phyloP scores from a whole-genome alignment of 2,888 invertebrate genomes.

The Hymenopus coronatus region DNA sequence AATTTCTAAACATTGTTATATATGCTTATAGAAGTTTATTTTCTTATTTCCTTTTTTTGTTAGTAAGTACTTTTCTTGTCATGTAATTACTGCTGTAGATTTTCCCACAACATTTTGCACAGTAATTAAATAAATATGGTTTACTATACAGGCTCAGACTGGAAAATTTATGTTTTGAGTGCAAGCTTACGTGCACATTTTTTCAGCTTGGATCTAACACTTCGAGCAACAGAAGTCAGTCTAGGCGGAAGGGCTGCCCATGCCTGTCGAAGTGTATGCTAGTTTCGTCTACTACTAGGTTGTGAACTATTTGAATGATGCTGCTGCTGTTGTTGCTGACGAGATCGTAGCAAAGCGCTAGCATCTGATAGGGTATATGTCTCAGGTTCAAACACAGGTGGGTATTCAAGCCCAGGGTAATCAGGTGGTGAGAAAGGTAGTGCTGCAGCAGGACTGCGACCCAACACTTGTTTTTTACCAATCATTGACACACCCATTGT shows the following conservation, averaged over 20 bases:
- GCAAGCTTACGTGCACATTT: background rate
- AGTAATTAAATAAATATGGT: background rate
- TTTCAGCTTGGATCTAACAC: background rate
- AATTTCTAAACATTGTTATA: no score
- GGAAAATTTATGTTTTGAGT: background rate
- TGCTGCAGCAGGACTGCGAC: conserved; percentile 38
- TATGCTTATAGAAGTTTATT: no score
- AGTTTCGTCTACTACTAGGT: background rate
- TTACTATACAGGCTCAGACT: background rate
- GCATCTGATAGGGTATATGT: conserved; percentile 70
- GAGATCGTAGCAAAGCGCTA: conserved; percentile 47
- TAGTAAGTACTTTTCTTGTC: no score
- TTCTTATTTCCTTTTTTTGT: no score
- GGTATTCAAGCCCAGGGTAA: conserved; percentile 80
- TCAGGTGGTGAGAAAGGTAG: conserved; percentile 54
- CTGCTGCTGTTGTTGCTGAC: background rate
- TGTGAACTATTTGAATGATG: conserved; percentile 26
- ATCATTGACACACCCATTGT: conserved; percentile 45
- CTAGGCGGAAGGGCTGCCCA: background rate
- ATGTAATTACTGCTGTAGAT: no score
- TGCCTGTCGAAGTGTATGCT: background rate
- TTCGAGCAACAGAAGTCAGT: background rate
- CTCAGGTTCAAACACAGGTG: conserved; percentile 82
- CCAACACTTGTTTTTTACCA: conserved; percentile 40
- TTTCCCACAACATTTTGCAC: background rate